Conservation (phyloP, 2,888 invertebrate genomes). For the Oscheius sp. region DNA sequence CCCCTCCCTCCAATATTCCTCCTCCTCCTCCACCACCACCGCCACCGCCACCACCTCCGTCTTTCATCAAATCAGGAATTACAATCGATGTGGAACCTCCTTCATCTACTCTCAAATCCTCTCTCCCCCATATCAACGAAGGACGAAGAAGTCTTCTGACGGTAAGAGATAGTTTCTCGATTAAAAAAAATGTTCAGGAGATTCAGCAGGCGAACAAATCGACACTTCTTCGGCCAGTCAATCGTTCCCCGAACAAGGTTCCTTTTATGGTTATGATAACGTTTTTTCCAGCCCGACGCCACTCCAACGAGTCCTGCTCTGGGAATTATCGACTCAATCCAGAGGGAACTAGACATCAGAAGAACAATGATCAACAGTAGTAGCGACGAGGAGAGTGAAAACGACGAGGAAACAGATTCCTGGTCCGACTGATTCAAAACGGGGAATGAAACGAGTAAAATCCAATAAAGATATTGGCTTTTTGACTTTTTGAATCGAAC, state of each 20-base stretch:
- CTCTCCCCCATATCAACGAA: neutral
- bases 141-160: conserved; percentile 23
- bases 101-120: neutral
- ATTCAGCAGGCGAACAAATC: conserved; percentile 25
- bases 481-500: too few species aligned
- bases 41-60: conserved; percentile 8
- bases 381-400: conserved; percentile 9
- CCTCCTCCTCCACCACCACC: conserved; percentile 16
- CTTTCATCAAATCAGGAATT: neutral
- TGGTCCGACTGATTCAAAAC: conserved; percentile 20
- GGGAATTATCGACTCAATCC: conserved; percentile 17
- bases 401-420: conserved; percentile 12
- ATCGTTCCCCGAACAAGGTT: conserved; percentile 3
- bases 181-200: conserved; percentile 7
- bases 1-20: neutral
- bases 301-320: neutral
- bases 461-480: too few species aligned
- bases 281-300: conserved; percentile 13
- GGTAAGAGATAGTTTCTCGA: neutral
- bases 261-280: neutral
- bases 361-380: neutral
- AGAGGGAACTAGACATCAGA: conserved; percentile 12
- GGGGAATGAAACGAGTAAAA: conserved; percentile 7
- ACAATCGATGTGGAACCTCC: conserved; percentile 2
- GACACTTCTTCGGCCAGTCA: conserved; percentile 24